Evolutionary conservation across 2,797 vertebrate genomes (phyloP).

Genomic region (Pitangus sulphuratus): DNA sequence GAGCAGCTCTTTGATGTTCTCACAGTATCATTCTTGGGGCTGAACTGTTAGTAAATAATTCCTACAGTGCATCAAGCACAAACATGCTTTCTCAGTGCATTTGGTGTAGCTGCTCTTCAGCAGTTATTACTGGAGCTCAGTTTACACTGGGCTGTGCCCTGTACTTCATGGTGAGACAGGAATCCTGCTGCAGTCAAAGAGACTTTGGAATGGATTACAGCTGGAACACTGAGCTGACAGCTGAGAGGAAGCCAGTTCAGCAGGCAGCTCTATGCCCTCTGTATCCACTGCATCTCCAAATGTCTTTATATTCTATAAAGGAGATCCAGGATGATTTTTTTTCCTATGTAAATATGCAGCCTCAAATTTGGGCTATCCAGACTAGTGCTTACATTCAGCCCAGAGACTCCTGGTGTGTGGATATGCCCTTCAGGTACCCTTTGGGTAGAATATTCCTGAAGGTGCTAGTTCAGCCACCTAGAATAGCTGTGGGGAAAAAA

Average conservation of each 20-base stretch:
- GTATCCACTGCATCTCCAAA: neutral
- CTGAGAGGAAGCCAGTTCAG: neutral
- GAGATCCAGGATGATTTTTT: neutral
- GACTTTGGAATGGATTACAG: neutral
- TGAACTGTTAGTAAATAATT: neutral
- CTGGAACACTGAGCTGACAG: neutral
- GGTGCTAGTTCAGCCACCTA: neutral
- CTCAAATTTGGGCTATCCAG: neutral
- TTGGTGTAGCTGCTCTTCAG: neutral
- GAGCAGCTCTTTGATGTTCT: neutral
- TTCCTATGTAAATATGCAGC: neutral
- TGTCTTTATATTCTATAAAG: neutral
- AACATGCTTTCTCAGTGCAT: neutral
- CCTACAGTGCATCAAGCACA: neutral
- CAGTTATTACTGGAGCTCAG: neutral
- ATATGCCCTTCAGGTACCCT: neutral
- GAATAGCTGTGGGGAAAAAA: neutral
- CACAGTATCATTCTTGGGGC: neutral
- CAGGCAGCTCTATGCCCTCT: neutral
- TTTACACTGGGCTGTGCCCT: neutral
- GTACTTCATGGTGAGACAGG: neutral
- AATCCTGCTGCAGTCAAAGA: neutral
- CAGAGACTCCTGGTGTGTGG: neutral
- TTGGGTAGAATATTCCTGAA: neutral
- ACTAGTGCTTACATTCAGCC: neutral